Base-by-base conservation (phyloP, 2,113 vertebrate genomes). In the Smithornis capensis region DNA sequence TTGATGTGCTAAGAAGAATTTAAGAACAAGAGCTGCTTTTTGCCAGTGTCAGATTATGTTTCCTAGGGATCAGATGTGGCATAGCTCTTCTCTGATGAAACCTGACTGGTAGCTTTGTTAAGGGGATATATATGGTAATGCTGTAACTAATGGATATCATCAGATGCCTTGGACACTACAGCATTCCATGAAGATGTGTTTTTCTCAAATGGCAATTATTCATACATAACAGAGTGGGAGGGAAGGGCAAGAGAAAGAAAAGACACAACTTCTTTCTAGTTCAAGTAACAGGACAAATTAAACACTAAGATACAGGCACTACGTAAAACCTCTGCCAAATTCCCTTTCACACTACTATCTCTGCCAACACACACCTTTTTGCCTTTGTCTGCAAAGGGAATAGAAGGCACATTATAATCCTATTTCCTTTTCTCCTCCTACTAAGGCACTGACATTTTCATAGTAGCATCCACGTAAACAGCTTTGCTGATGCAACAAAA, bases 401-500 rank as follows among this genome's bases (percentile, higher is more conserved):
- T 2, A 69, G 40, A 83, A 78, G 62, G 49, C 6, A 19, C 7
- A 7, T 50, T 84, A 4, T 4, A 50, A 42, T 50, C 28, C 45
- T 56, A 0, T 29, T 78, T 89, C 63, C 67, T 81, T 22, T 45
- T 62, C 27, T 47, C 45, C 50, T 77, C 29, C 87, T 81, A n/a
- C 59, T n/a, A 22, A 19, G 49, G 67, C 50, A 68, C 42, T 88
- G 55, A 35, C 18, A 9, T 31, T 85, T 83, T 79, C 63, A 25
- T 27, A 44, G 59, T 3, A 63, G 57, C 37, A 78, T 45, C 22
- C 84, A 75, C 7, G 16, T 87, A 82, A 97, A 93, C 80, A 89
- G 68, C 83, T 83, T 6, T 68, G 60, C 81, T 96, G 87, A 93
- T 85, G 76, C 62, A 95, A 91, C 44, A 57, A 52, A 91, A 52